Evolutionary conservation across 2,113 vertebrate species (phyloP).

Genomic region (Pomatostomus ruficeps): DNA sequence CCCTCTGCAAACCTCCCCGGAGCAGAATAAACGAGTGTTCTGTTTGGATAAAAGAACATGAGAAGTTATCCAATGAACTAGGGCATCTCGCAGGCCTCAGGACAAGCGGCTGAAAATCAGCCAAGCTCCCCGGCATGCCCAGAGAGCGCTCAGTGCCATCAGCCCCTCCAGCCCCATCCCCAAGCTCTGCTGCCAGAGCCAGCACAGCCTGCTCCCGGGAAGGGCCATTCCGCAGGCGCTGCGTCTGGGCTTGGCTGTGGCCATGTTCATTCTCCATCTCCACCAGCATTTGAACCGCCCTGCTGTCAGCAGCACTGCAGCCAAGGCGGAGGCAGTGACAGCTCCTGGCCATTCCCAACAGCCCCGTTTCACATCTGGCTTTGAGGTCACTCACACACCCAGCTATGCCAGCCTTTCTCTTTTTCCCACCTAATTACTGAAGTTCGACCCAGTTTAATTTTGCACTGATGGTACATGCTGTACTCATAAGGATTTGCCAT

Average conservation of each 20-base stretch:
- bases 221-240: background rate
- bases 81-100: background rate
- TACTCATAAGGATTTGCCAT: background rate
- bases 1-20: background rate
- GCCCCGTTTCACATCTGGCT: background rate
- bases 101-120: background rate
- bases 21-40: background rate
- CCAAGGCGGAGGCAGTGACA: rapidly evolving
- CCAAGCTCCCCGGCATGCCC: background rate
- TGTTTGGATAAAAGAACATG: background rate
- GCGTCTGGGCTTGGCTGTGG: background rate
- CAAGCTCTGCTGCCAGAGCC: background rate
- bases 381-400: background rate
- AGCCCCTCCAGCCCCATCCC: background rate
- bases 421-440: background rate
- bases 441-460: background rate
- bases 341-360: background rate
- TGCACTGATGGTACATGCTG: background rate
- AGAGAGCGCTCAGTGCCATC: rapidly evolving
- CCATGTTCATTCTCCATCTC: background rate
- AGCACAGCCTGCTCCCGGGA: background rate
- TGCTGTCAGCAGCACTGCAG: rapidly evolving
- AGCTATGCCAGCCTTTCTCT: background rate
- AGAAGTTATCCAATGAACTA: background rate
- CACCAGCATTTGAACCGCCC: background rate